Evolutionary conservation across 2,888 invertebrate genomes (phyloP).

Genomic region (Agonopterix arenella): DNA sequence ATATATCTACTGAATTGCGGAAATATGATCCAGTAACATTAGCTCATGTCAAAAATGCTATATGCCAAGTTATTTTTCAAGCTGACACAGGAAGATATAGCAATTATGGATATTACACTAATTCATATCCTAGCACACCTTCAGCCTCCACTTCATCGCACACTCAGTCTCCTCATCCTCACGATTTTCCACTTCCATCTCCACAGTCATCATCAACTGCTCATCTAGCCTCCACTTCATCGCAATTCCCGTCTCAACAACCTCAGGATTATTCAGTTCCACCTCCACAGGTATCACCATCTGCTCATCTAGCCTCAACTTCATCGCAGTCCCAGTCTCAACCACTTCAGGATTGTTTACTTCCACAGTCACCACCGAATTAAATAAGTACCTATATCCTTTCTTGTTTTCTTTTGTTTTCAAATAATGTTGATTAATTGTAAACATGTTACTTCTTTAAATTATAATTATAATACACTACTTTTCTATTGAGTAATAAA

Average conservation of each 20-base stretch:
- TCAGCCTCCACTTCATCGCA: slow-evolving; percentile 6
- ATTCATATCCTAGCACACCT: slow-evolving; percentile 12
- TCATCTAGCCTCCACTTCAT: slow-evolving; percentile 12
- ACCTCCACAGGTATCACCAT: slow-evolving; percentile 8
- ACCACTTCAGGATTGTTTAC: slow-evolving; percentile 10
- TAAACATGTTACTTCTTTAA: slow-evolving; percentile 8
- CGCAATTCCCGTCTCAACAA: slow-evolving; percentile 9
- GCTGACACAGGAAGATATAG: slow-evolving; percentile 17
- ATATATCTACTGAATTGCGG: slow-evolving; percentile 17
- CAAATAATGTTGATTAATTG: slow-evolving; percentile 10
- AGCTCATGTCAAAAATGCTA: slow-evolving; percentile 18
- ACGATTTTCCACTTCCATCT: slow-evolving; percentile 2
- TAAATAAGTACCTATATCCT: slow-evolving; percentile 12
- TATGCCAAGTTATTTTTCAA: slow-evolving; percentile 19
- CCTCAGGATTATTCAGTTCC: slow-evolving; percentile 8
- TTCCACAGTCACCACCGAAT: slow-evolving; percentile 14
- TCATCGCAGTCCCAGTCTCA: slow-evolving; percentile 10
- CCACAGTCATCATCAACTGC: slow-evolving; percentile 10
- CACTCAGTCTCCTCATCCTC: neutral
- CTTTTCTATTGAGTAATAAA: slow-evolving; percentile 14
- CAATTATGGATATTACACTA: slow-evolving; percentile 20
- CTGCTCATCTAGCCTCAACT: slow-evolving; percentile 13
- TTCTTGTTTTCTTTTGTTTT: slow-evolving; percentile 6
- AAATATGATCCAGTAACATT: slow-evolving; percentile 20
- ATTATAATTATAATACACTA: slow-evolving; percentile 13